Conservation (phyloP, 2,888 invertebrate species). For the Selenia dentaria region DNA sequence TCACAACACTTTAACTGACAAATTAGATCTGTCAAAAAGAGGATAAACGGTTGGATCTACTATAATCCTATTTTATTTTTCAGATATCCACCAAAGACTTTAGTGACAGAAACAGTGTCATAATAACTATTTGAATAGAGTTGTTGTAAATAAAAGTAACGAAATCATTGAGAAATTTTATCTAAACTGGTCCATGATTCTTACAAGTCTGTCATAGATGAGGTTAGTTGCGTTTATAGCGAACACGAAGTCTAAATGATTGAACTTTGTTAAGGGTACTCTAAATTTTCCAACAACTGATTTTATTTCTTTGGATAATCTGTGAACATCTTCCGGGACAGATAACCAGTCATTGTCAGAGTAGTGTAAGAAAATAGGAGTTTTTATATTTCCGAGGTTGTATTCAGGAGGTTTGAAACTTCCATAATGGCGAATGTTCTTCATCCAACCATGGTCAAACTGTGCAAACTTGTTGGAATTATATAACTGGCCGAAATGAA, state of each 20-base stretch:
- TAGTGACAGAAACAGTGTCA: slow-evolving; percentile 4
- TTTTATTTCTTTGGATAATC: slow-evolving; percentile 63
- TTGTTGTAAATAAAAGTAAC: slow-evolving; percentile 18
- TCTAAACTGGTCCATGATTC: slow-evolving; percentile 68
- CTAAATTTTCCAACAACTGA: slow-evolving; percentile 72
- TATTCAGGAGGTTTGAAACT: slow-evolving; percentile 77
- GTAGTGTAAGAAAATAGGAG: slow-evolving; percentile 80
- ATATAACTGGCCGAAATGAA: slow-evolving; percentile 78
- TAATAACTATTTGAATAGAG: slow-evolving; percentile 22
- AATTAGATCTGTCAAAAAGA: too few species aligned
- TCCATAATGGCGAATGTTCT: slow-evolving; percentile 74
- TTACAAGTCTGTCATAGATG: slow-evolving; percentile 81
- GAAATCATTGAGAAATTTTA: slow-evolving; percentile 35
- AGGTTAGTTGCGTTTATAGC: slow-evolving; percentile 83
- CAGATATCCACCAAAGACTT: slow-evolving; percentile 30
- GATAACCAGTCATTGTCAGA: slow-evolving; percentile 81
- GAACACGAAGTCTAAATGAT: slow-evolving; percentile 85
- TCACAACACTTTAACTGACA: too few species aligned
- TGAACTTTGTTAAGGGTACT: slow-evolving; percentile 74
- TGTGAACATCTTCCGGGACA: slow-evolving; percentile 69
- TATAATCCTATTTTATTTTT: slow-evolving; percentile 17
- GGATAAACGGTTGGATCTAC: too few species aligned
- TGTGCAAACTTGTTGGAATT: slow-evolving; percentile 74
- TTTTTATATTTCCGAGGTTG: slow-evolving; percentile 66
- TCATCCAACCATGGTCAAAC: slow-evolving; percentile 74